Percentiles rank a stretch among this genome's conserved stretches.
Conservation (phyloP, 92 coral and sea anemone species). For the Porites rus region DNA sequence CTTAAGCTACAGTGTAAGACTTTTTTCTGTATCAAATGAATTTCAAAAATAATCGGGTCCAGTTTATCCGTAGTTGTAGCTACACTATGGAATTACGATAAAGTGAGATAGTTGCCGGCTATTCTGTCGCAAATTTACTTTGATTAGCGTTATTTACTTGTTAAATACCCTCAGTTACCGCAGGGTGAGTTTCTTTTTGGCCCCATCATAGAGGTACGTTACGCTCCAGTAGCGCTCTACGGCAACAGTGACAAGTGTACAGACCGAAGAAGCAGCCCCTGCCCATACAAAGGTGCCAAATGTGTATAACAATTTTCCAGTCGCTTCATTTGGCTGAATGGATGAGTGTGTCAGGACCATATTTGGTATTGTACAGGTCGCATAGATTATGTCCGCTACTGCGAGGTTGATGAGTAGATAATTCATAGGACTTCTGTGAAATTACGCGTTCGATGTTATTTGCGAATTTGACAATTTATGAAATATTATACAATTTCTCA, state of each 20-base stretch:
- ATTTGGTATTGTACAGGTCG: not conserved
- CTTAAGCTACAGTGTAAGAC: too few relatives aligned
- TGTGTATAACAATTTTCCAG: not conserved
- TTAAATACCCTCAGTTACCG: not conserved
- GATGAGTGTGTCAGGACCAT: not conserved
- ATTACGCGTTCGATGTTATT: not conserved
- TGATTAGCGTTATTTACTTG: too few relatives aligned
- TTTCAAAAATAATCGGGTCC: too few relatives aligned
- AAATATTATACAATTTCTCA: too few relatives aligned
- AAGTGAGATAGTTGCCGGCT: too few relatives aligned
- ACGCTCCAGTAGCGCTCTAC: not conserved
- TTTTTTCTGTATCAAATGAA: too few relatives aligned
- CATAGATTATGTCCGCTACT: not conserved
- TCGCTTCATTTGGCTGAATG: not conserved
- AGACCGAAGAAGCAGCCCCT: not conserved
- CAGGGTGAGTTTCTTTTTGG: not conserved
- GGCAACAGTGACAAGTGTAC: not conserved
- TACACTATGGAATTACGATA: too few relatives aligned
- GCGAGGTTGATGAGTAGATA: slow-evolving; percentile 1
- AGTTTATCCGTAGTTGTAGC: too few relatives aligned
- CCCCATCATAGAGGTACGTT: not conserved
- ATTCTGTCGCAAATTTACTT: too few relatives aligned
- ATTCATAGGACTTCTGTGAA: not conserved
- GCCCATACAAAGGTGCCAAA: not conserved
- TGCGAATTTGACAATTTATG: too few relatives aligned